phyloP scores from a whole-genome alignment of 2,888 invertebrate genomes.

The Sclerodermus sp. region DNA sequence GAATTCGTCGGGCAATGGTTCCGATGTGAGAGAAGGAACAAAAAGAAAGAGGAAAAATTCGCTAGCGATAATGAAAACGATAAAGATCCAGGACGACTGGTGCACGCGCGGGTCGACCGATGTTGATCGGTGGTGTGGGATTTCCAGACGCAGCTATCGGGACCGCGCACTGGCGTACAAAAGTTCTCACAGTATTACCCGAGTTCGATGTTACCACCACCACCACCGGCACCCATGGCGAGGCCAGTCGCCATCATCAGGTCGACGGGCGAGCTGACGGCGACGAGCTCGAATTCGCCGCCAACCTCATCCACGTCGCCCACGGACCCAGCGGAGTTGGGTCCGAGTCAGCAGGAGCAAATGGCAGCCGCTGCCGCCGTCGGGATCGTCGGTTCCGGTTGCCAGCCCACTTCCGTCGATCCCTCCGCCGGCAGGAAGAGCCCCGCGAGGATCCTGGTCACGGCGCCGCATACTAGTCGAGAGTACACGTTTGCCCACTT shows the following conservation, averaged over 20 bases:
- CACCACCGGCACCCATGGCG: conserved; percentile 94
- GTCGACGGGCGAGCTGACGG: conserved; percentile 72
- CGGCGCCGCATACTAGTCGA: conserved; percentile 61
- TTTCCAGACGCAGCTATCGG: conserved; percentile 60
- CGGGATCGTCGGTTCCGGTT: conserved; percentile 54
- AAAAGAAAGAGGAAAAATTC: not conserved
- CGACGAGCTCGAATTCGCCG: conserved; percentile 66
- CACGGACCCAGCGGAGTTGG: conserved; percentile 51
- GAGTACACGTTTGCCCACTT: conserved; percentile 92
- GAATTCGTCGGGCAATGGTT: too few species aligned
- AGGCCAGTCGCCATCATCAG: conserved; percentile 94
- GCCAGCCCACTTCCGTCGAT: conserved; percentile 49
- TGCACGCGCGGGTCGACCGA: conserved; percentile 46
- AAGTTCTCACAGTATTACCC: conserved; percentile 81
- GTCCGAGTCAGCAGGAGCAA: conserved; percentile 48
- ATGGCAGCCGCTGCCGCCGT: conserved; percentile 54
- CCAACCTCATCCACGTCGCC: conserved; percentile 62
- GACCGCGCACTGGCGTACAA: conserved; percentile 58
- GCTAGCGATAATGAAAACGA: not conserved
- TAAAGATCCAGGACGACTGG: conserved; percentile 43
- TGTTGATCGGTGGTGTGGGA: conserved; percentile 54
- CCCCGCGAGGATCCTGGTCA: conserved; percentile 57
- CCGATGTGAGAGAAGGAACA: too few species aligned
- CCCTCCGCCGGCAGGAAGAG: conserved; percentile 48
- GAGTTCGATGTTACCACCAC: conserved; percentile 92